phyloP scores from a whole-genome alignment of 2,888 invertebrate genomes.

The Synergus japonicus region DNA sequence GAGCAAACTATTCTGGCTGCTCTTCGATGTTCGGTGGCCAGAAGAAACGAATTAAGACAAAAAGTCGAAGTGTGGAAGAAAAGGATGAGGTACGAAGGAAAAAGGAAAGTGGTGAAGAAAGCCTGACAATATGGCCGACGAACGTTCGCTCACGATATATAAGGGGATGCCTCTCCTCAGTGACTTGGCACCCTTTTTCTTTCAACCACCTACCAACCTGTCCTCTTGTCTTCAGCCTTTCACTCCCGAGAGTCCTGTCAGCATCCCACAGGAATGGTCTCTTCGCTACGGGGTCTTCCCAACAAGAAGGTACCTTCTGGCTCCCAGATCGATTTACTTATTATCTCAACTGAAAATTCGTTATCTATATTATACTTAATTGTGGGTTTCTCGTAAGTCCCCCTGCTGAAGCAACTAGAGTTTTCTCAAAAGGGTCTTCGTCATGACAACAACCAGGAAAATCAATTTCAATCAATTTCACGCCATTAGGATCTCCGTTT shows the following conservation, averaged over 20 bases:
- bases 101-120: background rate
- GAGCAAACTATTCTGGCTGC: background rate
- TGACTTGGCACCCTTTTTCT: background rate
- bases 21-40: background rate
- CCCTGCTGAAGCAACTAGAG: background rate
- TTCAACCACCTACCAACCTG: background rate
- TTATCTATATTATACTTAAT: too few species aligned
- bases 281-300: background rate
- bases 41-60: slow-evolving; percentile 17
- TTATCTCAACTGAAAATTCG: too few species aligned
- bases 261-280: background rate
- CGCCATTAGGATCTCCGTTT: background rate
- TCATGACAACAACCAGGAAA: too few species aligned
- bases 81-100: slow-evolving; percentile 8
- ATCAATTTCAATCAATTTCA: background rate
- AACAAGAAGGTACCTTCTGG: background rate
- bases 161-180: background rate
- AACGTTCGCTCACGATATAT: slow-evolving; percentile 1
- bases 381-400: too few species aligned
- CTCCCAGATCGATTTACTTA: too few species aligned
- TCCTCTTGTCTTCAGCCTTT: background rate
- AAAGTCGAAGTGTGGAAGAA: background rate
- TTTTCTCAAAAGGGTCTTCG: background rate
- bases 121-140: slow-evolving; percentile 31
- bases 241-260: background rate